Base-by-base conservation (phyloP, 2,797 vertebrate species). In the Sciaenops ocellatus region DNA sequence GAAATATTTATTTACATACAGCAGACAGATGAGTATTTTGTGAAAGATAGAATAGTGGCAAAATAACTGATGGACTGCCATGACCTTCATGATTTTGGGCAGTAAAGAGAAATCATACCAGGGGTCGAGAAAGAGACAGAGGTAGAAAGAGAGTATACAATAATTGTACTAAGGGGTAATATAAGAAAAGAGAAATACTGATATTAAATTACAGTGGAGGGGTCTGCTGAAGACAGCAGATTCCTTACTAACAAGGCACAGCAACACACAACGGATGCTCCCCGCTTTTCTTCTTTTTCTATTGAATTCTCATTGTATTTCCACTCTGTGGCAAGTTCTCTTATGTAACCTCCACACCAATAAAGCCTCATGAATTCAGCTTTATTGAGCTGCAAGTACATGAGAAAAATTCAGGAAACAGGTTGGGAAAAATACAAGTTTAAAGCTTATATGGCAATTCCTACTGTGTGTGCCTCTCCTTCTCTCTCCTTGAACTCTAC, bases 11-110 rank as follows among this genome's bases (percentile, higher is more conserved):
- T 81, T 81, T 57, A 70, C 47, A 85, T 76, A 30, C 57, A 67
- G 38, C 13, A 59, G 47, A 48, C 15, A 63, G 54, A 75, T 46
- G 30, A 62, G 48, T 20, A 54, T 77, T 77, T 79, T 52, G 51
- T 48, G 78, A 73, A 30, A 76, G 59, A 69, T 20, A 41, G 60
- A 86, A 62, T 46, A 24, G 57, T 52, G 59, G 68, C 84, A 88
- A 80, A 77, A 71, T 81, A 63, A 89, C 67, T 78, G 85, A 90
- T 78, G 84, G 82, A 87, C 90, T 80, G 77, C 75, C 68, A 76
- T 86, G 89, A 92, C 90, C 87, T 90, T 88, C 80, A 77, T 13
- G 38, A 63, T 51, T 80, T 68, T 69, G 74, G 84, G 73, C 76
- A 73, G 80, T 76, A 88, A 92, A 85, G 79, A 90, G 69, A 87